Evolutionary conservation across 2,797 vertebrate genomes (phyloP).

Genomic region (Dendrocincla fuliginosa): DNA sequence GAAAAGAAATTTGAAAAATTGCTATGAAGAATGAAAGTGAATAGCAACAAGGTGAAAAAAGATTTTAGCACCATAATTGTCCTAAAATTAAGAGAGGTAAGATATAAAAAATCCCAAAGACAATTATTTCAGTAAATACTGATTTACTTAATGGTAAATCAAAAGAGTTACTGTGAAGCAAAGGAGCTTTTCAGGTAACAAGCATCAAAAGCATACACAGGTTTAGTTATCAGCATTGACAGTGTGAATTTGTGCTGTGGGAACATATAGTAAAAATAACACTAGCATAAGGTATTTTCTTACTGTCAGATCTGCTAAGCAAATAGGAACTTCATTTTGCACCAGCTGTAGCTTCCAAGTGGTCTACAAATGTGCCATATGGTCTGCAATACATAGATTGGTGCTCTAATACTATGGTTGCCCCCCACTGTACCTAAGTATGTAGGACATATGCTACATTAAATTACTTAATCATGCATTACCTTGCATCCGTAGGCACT

Average conservation of each 20-base stretch:
- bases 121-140: neutral
- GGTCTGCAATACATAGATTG: slow-evolving; percentile 12
- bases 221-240: neutral
- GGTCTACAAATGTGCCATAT: slow-evolving; percentile 54
- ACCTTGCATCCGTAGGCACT: neutral
- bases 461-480: slow-evolving; percentile 33
- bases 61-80: neutral
- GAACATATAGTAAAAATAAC: slow-evolving; percentile 1
- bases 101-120: neutral
- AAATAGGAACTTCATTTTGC: slow-evolving; percentile 30
- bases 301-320: slow-evolving; percentile 39
- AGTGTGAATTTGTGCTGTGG: neutral
- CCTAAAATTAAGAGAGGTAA: neutral
- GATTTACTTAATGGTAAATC: neutral
- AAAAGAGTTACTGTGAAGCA: neutral
- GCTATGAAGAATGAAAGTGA: neutral
- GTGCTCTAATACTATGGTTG: slow-evolving; percentile 26
- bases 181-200: neutral
- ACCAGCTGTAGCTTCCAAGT: slow-evolving; percentile 57
- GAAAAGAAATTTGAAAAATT: neutral
- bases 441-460: slow-evolving; percentile 40
- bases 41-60: neutral
- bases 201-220: neutral
- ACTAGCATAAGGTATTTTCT: slow-evolving; percentile 39
- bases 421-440: slow-evolving; percentile 30